These are phyloP conservation scores for Steinernema scapterisci DNA, from an alignment of 2,888 invertebrate species.

Conservation along the genomic window DNA sequence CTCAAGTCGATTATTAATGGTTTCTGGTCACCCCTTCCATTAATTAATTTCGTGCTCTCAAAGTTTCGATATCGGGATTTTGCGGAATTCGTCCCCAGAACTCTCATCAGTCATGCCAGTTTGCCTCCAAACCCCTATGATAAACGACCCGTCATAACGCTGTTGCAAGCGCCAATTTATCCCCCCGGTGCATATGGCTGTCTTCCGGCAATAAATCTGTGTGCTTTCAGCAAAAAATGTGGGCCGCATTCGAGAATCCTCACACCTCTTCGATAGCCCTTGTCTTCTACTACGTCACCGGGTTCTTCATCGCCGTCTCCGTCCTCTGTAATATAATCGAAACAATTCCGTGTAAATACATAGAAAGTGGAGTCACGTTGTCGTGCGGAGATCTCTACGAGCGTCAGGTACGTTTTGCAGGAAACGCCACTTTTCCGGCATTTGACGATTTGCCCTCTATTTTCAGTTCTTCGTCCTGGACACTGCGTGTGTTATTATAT, in stretches of 20 bases:
- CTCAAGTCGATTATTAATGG: neutral
- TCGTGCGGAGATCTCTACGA: slow-evolving; percentile 97
- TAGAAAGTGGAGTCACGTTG: slow-evolving; percentile 44
- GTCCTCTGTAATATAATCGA: slow-evolving; percentile 99
- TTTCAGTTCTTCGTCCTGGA: slow-evolving; percentile 84
- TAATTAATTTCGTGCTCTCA: neutral
- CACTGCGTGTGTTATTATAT: slow-evolving; percentile 99
- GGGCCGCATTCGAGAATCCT: slow-evolving; percentile 99
- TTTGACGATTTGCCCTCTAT: neutral
- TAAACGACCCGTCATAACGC: neutral
- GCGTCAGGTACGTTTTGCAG: slow-evolving; percentile 59
- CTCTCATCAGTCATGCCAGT: neutral
- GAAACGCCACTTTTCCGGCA: neutral
- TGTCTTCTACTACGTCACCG: slow-evolving; percentile 99
- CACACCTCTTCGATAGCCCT: slow-evolving; percentile 98
- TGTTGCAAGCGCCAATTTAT: slow-evolving; percentile 25
- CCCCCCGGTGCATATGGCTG: neutral
- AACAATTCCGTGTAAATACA: slow-evolving; percentile 70
- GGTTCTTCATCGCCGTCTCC: slow-evolving; percentile 83
- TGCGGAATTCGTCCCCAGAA: too few species aligned
- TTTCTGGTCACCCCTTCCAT: neutral
- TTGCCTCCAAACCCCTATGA: neutral
- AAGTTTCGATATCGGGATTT: too few species aligned
- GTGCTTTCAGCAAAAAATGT: slow-evolving; percentile 75
- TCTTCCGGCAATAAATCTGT: slow-evolving; percentile 17